Evolutionary conservation across 92 coral and sea anemone genomes (phyloP), one percentile per base, ranked within the genome.

Genomic region (Muricea muricata): DNA sequence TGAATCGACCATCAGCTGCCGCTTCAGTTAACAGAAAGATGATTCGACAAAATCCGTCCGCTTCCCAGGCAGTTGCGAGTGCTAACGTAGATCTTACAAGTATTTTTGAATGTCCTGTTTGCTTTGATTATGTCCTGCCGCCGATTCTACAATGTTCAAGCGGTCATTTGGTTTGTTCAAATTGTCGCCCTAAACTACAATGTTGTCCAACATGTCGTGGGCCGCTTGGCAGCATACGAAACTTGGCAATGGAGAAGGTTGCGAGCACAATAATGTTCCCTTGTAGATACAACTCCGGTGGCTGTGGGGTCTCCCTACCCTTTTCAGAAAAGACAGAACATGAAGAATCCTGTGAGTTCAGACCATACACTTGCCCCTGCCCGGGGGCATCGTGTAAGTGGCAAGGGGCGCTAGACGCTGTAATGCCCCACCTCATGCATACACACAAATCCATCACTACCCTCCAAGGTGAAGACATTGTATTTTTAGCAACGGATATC

Each of bases 121-220:
- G 99, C 84, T 97, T 94, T 83, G 99, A 97, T 71, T 97, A 92
- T 78, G 99, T 97, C 79, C 87, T 93, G 33, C 99, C 98, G 47
- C 98, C 99, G 78, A 96, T 96, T 90, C 87, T 93, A 61, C 99
- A 96, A 78, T 96, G 99, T 73, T 90, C 94, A 58, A 96, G 99
- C 76, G 99, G 99, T 54, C 99, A 94, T 92, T 90, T 97, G 85
- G 99, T 97, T 17, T 97, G 99, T 85, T 93, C 99, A 54, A 97
- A 91, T 83, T 97, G 99, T 87, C 93, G 99, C 85, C 99, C 99
- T 23, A 97, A 97, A 73, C 90, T 97, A 63, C 93, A 95, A 69
- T 97, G 99, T 91, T 97, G 99, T 68, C 99, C 99, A 35, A 97
- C 99, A 42, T 97, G 99, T 82, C 99, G 99, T 41, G 99, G 99